Evolutionary conservation across 92 coral and sea anemone species (phyloP).

Genomic region (Diadumene lineata): DNA sequence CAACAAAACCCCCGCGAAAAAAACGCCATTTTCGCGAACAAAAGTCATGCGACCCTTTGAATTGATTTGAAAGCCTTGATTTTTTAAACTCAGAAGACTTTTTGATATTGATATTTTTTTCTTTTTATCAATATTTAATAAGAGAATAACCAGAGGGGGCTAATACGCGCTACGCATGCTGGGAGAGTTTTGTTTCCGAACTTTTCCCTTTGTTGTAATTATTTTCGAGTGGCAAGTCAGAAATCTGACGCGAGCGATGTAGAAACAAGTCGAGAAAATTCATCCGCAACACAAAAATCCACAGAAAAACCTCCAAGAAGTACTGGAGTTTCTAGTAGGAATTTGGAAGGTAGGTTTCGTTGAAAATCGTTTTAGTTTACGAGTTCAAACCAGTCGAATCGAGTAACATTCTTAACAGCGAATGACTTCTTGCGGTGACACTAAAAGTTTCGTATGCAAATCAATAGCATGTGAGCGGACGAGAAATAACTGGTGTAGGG

Average conservation of each 20-base stretch:
- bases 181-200: constrained; percentile 87
- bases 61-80: constrained; percentile 15
- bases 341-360: constrained; percentile 29
- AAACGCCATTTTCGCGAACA: background rate
- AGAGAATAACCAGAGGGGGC: constrained; percentile 79
- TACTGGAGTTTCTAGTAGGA: constrained; percentile 29
- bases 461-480: constrained; percentile 79
- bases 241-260: constrained; percentile 65
- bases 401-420: constrained; percentile 60
- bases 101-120: constrained; percentile 43
- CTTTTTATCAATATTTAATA: constrained; percentile 63
- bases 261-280: constrained; percentile 63
- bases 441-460: constrained; percentile 91
- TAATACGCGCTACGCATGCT: constrained; percentile 76
- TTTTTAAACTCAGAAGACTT: constrained; percentile 29
- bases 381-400: constrained; percentile 29
- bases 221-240: constrained; percentile 63
- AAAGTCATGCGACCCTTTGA: constrained; percentile 10
- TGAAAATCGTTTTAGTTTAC: constrained; percentile 10
- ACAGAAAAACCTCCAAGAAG: constrained; percentile 39
- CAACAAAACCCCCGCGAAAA: background rate
- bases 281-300: constrained; percentile 31
- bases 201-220: constrained; percentile 79
- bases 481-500: constrained; percentile 51
- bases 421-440: constrained; percentile 87